Conservation (phyloP, 2,113 vertebrate species). For the Nesoenas mayeri region DNA sequence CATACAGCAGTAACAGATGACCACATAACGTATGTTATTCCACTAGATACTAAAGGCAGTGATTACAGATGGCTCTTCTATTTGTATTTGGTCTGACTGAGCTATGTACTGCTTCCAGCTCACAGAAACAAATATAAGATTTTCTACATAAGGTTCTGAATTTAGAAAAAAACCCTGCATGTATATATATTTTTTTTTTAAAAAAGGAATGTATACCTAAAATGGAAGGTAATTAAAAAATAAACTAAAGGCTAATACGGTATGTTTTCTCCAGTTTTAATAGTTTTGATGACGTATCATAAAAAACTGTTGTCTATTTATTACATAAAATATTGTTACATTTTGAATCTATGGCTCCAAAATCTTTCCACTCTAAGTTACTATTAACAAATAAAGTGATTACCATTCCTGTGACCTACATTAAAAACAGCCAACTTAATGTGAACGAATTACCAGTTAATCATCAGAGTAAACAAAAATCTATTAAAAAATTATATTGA, state of each 20-base stretch:
- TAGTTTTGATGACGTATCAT: not conserved
- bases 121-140: not conserved
- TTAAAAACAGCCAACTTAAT: slow-evolving; percentile 37
- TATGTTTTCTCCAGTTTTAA: not conserved
- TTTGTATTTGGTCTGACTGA: not conserved
- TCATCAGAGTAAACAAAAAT: slow-evolving; percentile 60
- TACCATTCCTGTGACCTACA: slow-evolving; percentile 36
- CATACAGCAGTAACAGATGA: not conserved
- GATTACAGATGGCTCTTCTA: not conserved
- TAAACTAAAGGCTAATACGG: not conserved
- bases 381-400: slow-evolving; percentile 14
- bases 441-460: slow-evolving; percentile 37
- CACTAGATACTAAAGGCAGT: not conserved
- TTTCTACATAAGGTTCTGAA: not conserved
- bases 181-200: not conserved
- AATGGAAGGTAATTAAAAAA: not conserved
- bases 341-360: not conserved
- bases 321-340: not conserved
- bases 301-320: not conserved
- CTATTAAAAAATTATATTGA: slow-evolving; percentile 45
- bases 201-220: not conserved
- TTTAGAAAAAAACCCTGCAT: not conserved
- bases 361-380: not conserved
- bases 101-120: not conserved
- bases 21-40: not conserved